Conservation (phyloP, 2,888 invertebrate genomes). For the Cantharis lateralis region DNA sequence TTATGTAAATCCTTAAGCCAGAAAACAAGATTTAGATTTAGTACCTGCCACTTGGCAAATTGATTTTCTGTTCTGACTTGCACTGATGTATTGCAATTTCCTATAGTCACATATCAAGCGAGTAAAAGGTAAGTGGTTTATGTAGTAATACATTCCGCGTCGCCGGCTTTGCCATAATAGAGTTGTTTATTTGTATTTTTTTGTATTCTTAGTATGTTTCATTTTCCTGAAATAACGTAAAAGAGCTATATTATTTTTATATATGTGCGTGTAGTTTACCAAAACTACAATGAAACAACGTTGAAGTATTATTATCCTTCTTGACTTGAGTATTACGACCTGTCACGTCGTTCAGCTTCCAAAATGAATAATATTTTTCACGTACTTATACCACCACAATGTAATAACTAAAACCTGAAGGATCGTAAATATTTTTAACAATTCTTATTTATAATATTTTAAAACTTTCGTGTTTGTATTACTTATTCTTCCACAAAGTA, state of each 20-base stretch:
- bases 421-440: slow-evolving; percentile 4
- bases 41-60: slow-evolving; percentile 29
- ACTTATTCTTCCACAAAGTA: not conserved
- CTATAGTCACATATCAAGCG: slow-evolving; percentile 28
- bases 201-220: slow-evolving; percentile 11
- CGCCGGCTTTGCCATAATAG: slow-evolving; percentile 21
- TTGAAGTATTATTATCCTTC: slow-evolving; percentile 17
- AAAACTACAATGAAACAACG: slow-evolving; percentile 3
- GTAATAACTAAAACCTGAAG: slow-evolving; percentile 13
- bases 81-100: slow-evolving; percentile 25
- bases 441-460: not conserved
- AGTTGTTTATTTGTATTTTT: slow-evolving; percentile 26
- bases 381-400: slow-evolving; percentile 11
- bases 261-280: slow-evolving; percentile 3
- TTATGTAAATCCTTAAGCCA: slow-evolving; percentile 22
- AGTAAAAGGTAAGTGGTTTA: slow-evolving; percentile 27
- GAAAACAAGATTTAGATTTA: slow-evolving; percentile 30
- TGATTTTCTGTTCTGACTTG: slow-evolving; percentile 25
- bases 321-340: slow-evolving; percentile 12
- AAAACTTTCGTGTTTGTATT: not conserved
- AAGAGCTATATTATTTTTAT: slow-evolving; percentile 19
- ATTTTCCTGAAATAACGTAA: slow-evolving; percentile 12
- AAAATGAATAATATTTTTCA: slow-evolving; percentile 22
- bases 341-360: slow-evolving; percentile 19
- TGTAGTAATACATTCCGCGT: slow-evolving; percentile 21